These are phyloP conservation scores for Melierax canorus DNA, from an alignment of 2,113 vertebrate species.

Conservation along the genomic window DNA sequence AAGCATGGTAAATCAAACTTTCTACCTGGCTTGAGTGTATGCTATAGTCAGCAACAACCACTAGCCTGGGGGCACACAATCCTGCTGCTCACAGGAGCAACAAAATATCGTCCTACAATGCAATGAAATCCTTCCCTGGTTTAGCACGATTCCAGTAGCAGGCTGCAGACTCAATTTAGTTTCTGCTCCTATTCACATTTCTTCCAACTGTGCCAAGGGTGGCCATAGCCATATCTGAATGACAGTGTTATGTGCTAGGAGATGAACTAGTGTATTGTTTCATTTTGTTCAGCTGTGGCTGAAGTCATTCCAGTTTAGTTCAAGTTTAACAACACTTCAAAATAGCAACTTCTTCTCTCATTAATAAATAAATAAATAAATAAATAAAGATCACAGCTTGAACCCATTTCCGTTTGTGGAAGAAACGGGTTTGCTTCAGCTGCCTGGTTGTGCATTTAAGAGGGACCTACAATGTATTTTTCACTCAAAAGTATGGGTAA, in stretches of 20 bases:
- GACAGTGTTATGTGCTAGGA: background rate
- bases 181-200: background rate
- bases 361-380: background rate
- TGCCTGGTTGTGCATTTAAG: background rate
- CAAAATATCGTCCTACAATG: background rate
- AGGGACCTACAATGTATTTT: background rate
- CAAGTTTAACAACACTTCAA: conserved; percentile 19
- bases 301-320: conserved; percentile 33
- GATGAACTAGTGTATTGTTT: conserved; percentile 43
- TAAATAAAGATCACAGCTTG: background rate
- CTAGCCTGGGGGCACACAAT: background rate
- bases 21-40: background rate
- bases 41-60: background rate
- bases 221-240: conserved; percentile 21
- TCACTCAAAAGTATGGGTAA: background rate
- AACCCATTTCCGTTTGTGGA: background rate
- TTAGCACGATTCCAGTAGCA: background rate
- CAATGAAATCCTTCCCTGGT: background rate
- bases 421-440: background rate
- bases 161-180: background rate
- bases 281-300: conserved; percentile 47
- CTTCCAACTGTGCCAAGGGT: conserved; percentile 41
- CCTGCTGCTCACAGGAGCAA: background rate
- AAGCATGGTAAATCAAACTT: background rate
- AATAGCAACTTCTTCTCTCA: background rate